Evolutionary conservation across 1,140 invertebrate species (phyloP).

Genomic region (Drosophila carrolli): DNA sequence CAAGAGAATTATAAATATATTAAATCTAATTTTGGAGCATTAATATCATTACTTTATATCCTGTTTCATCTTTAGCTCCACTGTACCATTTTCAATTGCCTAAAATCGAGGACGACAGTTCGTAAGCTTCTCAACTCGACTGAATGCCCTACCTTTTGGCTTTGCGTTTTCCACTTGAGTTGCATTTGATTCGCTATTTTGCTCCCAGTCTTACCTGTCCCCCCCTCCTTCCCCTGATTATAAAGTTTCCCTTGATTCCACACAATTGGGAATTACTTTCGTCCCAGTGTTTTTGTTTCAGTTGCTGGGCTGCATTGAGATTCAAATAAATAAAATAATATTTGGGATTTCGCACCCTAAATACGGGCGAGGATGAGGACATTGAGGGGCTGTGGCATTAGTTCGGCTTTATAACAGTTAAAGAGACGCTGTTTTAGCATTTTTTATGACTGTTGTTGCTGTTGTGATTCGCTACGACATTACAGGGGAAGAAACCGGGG

Average conservation of each 20-base stretch:
- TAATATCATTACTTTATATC: too few species aligned
- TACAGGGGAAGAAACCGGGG: conserved; percentile 12
- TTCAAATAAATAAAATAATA: conserved; percentile 84
- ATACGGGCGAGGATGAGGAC: conserved; percentile 13
- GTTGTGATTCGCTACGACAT: conserved; percentile 83
- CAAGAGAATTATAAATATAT: too few species aligned
- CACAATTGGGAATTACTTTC: conserved; percentile 17
- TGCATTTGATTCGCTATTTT: conserved; percentile 45
- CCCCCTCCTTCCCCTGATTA: background rate
- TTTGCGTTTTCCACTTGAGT: conserved; percentile 66
- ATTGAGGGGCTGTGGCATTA: conserved; percentile 54
- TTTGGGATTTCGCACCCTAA: conserved; percentile 82
- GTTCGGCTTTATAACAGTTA: conserved; percentile 74
- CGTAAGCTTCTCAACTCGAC: conserved; percentile 2
- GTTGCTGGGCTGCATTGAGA: conserved; percentile 61
- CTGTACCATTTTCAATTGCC: conserved; percentile 32
- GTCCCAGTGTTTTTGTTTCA: conserved; percentile 50
- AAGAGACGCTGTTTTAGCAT: conserved; percentile 61
- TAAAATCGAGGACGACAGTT: background rate
- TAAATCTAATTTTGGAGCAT: too few species aligned
- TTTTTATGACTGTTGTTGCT: conserved; percentile 80
- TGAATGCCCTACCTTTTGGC: conserved; percentile 51
- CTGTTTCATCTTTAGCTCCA: conserved; percentile 10
- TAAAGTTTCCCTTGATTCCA: conserved; percentile 1
- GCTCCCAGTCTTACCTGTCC: background rate